Base-by-base conservation (phyloP, 2,888 invertebrate species). In the Meteorus cinctellus region DNA sequence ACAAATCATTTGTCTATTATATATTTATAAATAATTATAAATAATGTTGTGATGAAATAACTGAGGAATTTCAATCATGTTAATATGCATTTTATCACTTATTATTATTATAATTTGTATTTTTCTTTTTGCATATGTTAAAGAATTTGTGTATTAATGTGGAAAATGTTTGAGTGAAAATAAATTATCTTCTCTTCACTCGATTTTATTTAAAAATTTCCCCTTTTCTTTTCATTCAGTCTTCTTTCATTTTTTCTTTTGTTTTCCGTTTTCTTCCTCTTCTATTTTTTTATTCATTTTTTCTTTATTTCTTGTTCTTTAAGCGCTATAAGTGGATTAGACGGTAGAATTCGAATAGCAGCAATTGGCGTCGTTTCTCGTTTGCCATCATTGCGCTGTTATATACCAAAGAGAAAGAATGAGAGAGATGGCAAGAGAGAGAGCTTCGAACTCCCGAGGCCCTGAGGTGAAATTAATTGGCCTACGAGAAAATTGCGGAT, bases 381-480 rank as follows among this genome's bases (percentile, higher is more conserved):
- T 69, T 62, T 72, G 27, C 62, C 29, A 63, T 72, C 63, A 62
- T 72, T 34, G 51, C 34, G 34, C 69, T 69, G 36, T 36, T 65
- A 36, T 36, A 65, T 36, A 65, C 12, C 63, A 63, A 34, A 27
- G 66, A 41, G 51, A 31, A 59, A 70, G 59, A 68, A 4, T 29
- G 34, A 29, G 59, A 34, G 36, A 70, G 55, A 70, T 14, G n/a
- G 51, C 19, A 67, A 67, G 45, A 67, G 45, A 24, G 67, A 41
- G 29, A 16, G 55, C 27, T 31, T 70, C 55, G 69, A 70, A 70
- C 69, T 59, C 55, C 48, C 51, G 65, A 69, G 66, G 70, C 72
- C 69, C 62, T 60, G 74, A 77, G 69, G 63, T 34, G 71, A 76
- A 77, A 80, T 82, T 80, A 81, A 83, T 82, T 81, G 80, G 79